Evolutionary conservation across 2,113 vertebrate genomes (phyloP).

Genomic region (Sporophila hypoxantha): DNA sequence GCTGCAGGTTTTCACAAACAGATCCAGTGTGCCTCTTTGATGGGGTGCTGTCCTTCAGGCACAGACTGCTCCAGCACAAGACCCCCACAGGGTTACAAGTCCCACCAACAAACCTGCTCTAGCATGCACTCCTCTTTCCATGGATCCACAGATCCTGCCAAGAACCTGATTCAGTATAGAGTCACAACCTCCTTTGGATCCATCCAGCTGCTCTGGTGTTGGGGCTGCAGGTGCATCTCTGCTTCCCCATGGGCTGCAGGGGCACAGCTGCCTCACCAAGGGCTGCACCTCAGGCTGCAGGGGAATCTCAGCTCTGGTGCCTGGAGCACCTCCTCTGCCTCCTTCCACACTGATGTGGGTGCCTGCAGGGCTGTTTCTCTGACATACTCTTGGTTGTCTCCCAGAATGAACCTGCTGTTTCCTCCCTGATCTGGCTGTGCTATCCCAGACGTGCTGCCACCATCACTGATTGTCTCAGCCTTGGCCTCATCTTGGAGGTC

Average conservation of each 20-base stretch:
- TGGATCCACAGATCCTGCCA: background rate
- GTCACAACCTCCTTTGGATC: too few species aligned
- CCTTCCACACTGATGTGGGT: background rate
- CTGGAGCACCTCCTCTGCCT: background rate
- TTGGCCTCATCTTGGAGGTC: background rate
- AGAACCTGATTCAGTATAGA: background rate
- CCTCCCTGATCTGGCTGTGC: background rate
- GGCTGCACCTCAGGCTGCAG: accelerated
- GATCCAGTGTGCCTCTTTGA: accelerated
- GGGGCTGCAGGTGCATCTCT: background rate
- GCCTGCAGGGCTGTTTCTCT: background rate
- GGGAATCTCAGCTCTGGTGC: accelerated
- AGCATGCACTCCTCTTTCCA: too few species aligned
- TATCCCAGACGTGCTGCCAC: accelerated
- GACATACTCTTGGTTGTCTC: background rate
- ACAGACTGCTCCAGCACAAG: background rate
- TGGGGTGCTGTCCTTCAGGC: background rate
- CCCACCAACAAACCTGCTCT: background rate
- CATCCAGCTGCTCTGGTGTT: too few species aligned
- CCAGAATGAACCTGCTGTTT: background rate
- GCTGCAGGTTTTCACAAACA: background rate
- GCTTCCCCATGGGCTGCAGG: background rate
- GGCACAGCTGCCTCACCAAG: background rate
- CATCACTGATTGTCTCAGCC: accelerated
- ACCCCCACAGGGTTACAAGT: accelerated